phyloP scores from a whole-genome alignment of 2,888 invertebrate genomes.

The Baccha elongata region DNA sequence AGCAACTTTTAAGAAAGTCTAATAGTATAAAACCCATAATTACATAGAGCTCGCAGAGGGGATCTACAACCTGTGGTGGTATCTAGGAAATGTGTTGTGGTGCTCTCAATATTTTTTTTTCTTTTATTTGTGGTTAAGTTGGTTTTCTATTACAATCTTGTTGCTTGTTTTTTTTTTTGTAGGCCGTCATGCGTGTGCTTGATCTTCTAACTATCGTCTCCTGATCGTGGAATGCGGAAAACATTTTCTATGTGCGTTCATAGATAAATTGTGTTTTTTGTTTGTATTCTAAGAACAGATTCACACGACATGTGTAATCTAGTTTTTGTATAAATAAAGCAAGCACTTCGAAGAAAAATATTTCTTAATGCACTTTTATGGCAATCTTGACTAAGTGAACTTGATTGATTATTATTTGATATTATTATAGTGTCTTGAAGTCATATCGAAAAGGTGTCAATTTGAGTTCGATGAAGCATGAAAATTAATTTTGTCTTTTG shows the following conservation, averaged over 20 bases:
- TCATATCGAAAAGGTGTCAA: constrained; percentile 47
- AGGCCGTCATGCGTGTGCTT: constrained; percentile 60
- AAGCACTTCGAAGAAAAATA: neutral
- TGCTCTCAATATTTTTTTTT: constrained; percentile 41
- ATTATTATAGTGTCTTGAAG: neutral
- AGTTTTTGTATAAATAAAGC: constrained; percentile 16
- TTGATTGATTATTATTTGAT: constrained; percentile 11
- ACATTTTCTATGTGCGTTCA: constrained; percentile 32
- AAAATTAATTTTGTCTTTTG: constrained; percentile 31
- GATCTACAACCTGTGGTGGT: neutral
- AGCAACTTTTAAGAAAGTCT: constrained; percentile 45
- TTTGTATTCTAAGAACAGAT: constrained; percentile 3
- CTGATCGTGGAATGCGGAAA: constrained; percentile 67
- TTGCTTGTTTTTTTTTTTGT: constrained; percentile 28
- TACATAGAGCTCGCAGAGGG: neutral
- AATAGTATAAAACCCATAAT: constrained; percentile 29
- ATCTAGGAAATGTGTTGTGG: constrained; percentile 44
- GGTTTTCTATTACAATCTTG: constrained; percentile 46
- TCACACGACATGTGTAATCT: constrained; percentile 7
- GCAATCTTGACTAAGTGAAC: constrained; percentile 26
- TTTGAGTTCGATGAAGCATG: constrained; percentile 52
- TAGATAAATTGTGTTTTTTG: neutral
- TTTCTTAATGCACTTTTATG: neutral
- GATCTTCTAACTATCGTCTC: constrained; percentile 29
- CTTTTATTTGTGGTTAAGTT: constrained; percentile 46